phyloP scores from a whole-genome alignment of 2,113 vertebrate genomes.

The Ellobius talpinus region DNA sequence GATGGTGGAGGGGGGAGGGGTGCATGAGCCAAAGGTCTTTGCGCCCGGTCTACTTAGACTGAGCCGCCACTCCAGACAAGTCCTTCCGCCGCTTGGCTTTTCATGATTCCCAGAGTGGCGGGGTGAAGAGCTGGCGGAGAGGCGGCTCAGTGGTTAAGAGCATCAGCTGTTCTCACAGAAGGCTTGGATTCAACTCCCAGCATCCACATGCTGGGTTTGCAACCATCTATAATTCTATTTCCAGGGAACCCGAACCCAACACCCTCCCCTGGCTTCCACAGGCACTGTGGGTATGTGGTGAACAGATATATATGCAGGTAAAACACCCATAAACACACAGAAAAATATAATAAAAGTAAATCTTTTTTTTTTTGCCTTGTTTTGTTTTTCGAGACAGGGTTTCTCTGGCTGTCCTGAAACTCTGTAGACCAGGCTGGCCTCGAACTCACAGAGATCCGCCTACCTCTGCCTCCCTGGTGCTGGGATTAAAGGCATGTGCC shows the following conservation, averaged over 20 bases:
- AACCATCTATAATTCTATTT: background rate
- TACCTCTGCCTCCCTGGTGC: too few relatives aligned
- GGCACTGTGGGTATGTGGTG: accelerated
- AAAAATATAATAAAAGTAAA: background rate
- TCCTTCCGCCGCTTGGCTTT: background rate
- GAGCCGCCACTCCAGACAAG: background rate
- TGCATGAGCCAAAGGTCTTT: background rate
- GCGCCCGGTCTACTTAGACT: accelerated
- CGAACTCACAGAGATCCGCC: too few relatives aligned
- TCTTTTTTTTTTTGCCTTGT: background rate
- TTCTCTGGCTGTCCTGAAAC: too few relatives aligned
- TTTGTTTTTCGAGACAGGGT: too few relatives aligned
- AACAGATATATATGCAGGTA: background rate
- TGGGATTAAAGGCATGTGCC: too few relatives aligned
- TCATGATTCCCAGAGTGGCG: background rate
- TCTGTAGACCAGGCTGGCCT: too few relatives aligned
- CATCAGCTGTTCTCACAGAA: background rate
- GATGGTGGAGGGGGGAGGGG: background rate
- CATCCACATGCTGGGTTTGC: background rate
- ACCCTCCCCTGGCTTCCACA: background rate
- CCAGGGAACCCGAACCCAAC: background rate
- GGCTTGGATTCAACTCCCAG: background rate
- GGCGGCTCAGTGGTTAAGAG: background rate
- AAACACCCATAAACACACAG: background rate
- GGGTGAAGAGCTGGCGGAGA: background rate